Conservation (phyloP, 1,140 invertebrate genomes). For the Formica exsecta region DNA sequence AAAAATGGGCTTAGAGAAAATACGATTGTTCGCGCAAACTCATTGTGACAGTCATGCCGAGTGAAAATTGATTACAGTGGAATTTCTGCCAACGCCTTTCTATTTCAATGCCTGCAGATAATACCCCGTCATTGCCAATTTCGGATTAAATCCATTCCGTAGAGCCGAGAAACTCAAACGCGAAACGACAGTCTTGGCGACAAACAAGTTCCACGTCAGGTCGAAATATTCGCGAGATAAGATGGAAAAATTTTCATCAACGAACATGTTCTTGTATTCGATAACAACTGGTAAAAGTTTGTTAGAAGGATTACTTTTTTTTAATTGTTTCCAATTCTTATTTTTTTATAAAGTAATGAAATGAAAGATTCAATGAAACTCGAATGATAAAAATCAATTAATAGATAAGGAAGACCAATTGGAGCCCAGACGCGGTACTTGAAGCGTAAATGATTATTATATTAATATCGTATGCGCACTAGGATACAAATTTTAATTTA, state of each 20-base stretch:
- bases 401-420: too few relatives aligned
- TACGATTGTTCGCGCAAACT: slow-evolving; percentile 78
- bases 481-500: too few relatives aligned
- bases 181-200: not conserved
- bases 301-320: not conserved
- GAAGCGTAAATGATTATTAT: too few relatives aligned
- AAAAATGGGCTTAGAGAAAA: slow-evolving; percentile 68
- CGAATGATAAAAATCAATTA: too few relatives aligned
- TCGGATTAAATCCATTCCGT: slow-evolving; percentile 3
- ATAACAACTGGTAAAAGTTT: not conserved
- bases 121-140: slow-evolving; percentile 5
- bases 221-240: slow-evolving; percentile 3
- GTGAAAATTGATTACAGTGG: slow-evolving; percentile 55
- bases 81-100: slow-evolving; percentile 62
- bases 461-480: too few relatives aligned
- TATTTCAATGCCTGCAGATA: slow-evolving; percentile 39
- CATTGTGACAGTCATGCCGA: slow-evolving; percentile 62
- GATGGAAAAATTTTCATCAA: not conserved
- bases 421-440: too few relatives aligned
- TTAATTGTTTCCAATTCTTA: not conserved
- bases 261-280: not conserved
- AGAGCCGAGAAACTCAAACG: not conserved
- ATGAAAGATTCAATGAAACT: too few relatives aligned
- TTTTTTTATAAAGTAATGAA: too few relatives aligned
- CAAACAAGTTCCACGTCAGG: not conserved